Percentiles rank a stretch among this genome's conserved stretches.
Conservation (phyloP, 2,113 vertebrate species). For the Zonotrichia leucophrys region DNA sequence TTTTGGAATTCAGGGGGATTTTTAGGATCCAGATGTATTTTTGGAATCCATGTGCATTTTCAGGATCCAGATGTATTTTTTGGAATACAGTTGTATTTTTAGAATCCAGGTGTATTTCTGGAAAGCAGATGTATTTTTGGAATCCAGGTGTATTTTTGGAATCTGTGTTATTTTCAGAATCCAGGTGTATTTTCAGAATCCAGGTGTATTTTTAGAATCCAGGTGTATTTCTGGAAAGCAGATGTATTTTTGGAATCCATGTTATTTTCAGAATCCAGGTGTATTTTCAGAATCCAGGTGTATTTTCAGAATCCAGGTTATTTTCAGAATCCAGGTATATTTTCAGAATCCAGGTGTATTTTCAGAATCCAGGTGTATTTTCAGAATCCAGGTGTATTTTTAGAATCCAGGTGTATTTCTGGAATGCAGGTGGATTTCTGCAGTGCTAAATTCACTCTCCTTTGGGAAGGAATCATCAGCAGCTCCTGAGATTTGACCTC, state of each 20-base stretch:
- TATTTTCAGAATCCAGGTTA: rapidly evolving
- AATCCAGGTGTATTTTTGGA: background rate
- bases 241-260: too few relatives aligned
- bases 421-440: background rate
- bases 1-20: background rate
- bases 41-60: rapidly evolving
- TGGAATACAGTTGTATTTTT: background rate
- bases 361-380: background rate
- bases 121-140: too few relatives aligned
- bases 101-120: rapidly evolving
- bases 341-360: too few relatives aligned
- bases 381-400: background rate
- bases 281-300: too few relatives aligned
- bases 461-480: background rate
- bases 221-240: too few relatives aligned
- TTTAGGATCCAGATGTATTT: background rate
- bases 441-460: rapidly evolving
- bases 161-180: background rate
- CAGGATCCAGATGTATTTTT: rapidly evolving
- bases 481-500: too few relatives aligned
- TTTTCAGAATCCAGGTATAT: rapidly evolving
- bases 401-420: background rate
- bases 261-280: background rate
- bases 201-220: background rate
- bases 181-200: too few relatives aligned